Conservation (phyloP, 2,113 vertebrate genomes). For the Anthoscopus minutus region DNA sequence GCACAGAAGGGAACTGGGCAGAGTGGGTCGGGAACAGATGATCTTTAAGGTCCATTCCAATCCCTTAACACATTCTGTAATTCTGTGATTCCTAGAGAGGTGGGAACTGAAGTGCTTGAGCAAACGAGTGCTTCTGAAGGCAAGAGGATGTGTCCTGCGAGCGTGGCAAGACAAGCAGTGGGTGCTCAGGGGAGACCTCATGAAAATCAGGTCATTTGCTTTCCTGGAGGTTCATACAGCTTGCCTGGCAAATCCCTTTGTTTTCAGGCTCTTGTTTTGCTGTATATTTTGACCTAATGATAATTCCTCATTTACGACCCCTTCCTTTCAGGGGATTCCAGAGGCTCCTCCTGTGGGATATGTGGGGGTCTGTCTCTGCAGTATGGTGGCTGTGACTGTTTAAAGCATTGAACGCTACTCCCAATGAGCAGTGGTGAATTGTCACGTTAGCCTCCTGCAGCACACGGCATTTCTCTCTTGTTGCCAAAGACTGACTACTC, state of each 20-base stretch:
- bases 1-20: neutral
- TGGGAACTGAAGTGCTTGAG: neutral
- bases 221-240: neutral
- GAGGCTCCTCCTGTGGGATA: neutral
- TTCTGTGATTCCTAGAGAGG: neutral
- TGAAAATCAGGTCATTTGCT: neutral
- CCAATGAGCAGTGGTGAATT: neutral
- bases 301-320: neutral
- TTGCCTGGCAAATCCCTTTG: neutral
- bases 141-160: too few species aligned
- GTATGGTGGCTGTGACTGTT: neutral
- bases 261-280: neutral
- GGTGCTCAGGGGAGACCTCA: neutral
- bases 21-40: neutral
- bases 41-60: neutral
- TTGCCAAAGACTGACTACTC: neutral
- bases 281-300: neutral
- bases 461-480: rapidly evolving
- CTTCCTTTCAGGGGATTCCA: neutral
- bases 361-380: neutral
- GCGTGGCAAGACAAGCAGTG: neutral
- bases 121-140: neutral
- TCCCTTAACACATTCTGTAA: neutral
- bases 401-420: neutral
- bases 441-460: neutral